Percentiles rank a stretch among this genome's conserved stretches.
phyloP scores from a whole-genome alignment of 2,113 vertebrate species.

The Passer montanus region DNA sequence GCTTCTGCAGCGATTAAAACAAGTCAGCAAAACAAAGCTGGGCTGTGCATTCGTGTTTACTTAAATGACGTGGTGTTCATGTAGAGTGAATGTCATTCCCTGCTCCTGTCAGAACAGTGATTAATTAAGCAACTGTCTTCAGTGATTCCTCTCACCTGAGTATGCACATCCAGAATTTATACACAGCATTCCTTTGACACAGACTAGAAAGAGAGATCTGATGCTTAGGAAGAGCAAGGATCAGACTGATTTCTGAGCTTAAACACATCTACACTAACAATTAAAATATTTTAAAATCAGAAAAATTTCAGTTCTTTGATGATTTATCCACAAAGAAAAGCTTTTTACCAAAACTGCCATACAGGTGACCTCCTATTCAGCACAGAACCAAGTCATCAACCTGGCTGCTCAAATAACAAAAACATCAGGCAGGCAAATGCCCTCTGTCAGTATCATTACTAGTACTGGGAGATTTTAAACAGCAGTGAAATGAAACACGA shows the following conservation, averaged over 20 bases:
- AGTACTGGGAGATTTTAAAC: neutral
- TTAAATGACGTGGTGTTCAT: neutral
- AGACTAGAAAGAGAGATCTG: neutral
- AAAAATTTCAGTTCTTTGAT: neutral
- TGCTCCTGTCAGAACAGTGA: neutral
- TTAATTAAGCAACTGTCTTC: constrained; percentile 24
- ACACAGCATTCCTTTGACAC: neutral
- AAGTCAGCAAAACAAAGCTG: neutral
- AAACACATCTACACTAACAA: neutral
- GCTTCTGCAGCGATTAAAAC: neutral
- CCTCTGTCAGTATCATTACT: neutral
- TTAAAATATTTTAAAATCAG: neutral
- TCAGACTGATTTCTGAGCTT: neutral
- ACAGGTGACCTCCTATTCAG: neutral
- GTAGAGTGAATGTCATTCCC: neutral
- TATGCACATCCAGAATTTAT: neutral
- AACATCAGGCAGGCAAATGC: neutral
- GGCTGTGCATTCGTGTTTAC: neutral
- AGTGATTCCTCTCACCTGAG: neutral
- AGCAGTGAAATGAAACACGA: neutral
- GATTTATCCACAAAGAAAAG: neutral
- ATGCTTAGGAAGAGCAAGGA: neutral
- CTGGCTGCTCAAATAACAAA: neutral
- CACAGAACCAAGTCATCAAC: neutral
- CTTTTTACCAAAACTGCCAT: neutral